Evolutionary conservation across 2,888 invertebrate species (phyloP).

Genomic region (Drosophila bunnanda): DNA sequence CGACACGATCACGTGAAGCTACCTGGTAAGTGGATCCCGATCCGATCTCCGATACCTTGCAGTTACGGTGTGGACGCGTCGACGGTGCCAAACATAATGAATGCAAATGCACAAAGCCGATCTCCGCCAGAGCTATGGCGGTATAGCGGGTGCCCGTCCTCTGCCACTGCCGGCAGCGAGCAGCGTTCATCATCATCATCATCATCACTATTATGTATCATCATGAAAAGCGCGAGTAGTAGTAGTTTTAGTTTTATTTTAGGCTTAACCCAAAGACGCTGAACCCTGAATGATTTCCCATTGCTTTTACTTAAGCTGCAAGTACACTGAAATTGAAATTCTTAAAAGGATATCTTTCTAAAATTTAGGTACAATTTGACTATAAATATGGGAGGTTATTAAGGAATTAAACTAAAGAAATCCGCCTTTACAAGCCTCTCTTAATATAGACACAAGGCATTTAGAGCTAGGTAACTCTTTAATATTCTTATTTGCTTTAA

Average conservation of each 20-base stretch:
- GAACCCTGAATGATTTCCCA: slow-evolving; percentile 44
- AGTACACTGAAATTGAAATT: slow-evolving; percentile 14
- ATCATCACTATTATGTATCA: slow-evolving; percentile 31
- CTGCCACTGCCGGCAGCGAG: slow-evolving; percentile 18
- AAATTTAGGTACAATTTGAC: not conserved
- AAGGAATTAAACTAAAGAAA: not conserved
- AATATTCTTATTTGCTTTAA: not conserved
- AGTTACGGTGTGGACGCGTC: slow-evolving; percentile 68
- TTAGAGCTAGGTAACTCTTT: not conserved
- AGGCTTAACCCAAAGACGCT: not conserved
- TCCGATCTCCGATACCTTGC: slow-evolving; percentile 14
- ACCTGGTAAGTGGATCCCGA: slow-evolving; percentile 23
- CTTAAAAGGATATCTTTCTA: not conserved
- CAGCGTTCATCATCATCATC: slow-evolving; percentile 30
- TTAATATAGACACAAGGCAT: not conserved
- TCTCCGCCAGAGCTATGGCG: slow-evolving; percentile 50
- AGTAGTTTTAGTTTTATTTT: slow-evolving; percentile 17
- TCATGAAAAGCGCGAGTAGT: slow-evolving; percentile 30
- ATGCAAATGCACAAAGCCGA: slow-evolving; percentile 75
- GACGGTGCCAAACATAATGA: slow-evolving; percentile 80
- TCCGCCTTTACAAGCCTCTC: not conserved
- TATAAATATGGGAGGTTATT: not conserved
- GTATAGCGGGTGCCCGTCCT: slow-evolving; percentile 54
- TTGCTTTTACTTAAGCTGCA: slow-evolving; percentile 60
- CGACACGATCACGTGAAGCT: slow-evolving; percentile 36